These are phyloP conservation scores for Halcyon badia DNA, from an alignment of 2,797 vertebrate species.

Conservation along the genomic window DNA sequence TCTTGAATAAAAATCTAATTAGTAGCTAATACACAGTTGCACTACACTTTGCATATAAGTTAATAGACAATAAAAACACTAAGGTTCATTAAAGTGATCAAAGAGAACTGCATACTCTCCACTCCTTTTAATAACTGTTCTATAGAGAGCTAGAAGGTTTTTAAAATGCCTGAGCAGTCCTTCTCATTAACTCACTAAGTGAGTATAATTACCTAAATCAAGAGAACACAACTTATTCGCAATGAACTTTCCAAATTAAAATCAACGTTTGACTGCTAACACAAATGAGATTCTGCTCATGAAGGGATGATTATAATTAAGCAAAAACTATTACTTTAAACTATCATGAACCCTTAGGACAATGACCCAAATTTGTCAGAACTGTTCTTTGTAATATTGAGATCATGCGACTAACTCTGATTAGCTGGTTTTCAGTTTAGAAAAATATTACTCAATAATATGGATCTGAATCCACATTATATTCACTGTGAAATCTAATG, in stretches of 20 bases:
- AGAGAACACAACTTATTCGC: constrained; percentile 68
- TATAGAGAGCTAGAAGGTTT: constrained; percentile 60
- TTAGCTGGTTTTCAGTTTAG: background rate
- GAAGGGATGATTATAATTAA: constrained; percentile 65
- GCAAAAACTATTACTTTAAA: constrained; percentile 57
- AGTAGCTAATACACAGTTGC: constrained; percentile 59
- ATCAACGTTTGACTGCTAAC: constrained; percentile 60
- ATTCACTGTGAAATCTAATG: background rate
- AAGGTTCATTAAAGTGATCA: constrained; percentile 76
- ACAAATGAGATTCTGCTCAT: constrained; percentile 59
- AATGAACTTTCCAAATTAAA: constrained; percentile 74
- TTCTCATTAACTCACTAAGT: constrained; percentile 68
- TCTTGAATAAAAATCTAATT: constrained; percentile 66
- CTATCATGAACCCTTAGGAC: constrained; percentile 41
- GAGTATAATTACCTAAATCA: constrained; percentile 71
- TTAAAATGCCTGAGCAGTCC: constrained; percentile 49
- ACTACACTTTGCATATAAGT: constrained; percentile 45
- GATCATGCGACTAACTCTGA: background rate
- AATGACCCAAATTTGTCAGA: constrained; percentile 28
- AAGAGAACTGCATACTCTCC: constrained; percentile 50
- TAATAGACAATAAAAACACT: constrained; percentile 70
- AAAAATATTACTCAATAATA: background rate
- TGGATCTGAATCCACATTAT: background rate
- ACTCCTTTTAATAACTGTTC: constrained; percentile 67
- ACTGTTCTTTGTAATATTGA: background rate